A percentile compares a stretch with the other conserved stretches of the same genome.
Conservation (phyloP, 2,797 vertebrate genomes). For the Moxostoma hubbsi region DNA sequence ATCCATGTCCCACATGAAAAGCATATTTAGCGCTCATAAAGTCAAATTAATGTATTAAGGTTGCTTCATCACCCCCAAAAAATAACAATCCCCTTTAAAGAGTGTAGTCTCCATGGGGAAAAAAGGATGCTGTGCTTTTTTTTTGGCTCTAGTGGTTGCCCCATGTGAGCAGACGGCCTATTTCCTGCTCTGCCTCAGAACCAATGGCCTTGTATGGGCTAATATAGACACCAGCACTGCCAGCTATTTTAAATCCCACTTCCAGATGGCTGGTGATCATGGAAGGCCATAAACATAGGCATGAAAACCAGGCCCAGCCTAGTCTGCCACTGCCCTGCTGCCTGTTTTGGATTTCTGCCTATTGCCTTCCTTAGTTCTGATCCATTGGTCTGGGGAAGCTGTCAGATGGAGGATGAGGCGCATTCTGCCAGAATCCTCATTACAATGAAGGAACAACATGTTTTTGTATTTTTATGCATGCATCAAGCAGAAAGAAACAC, state of each 20-base stretch:
- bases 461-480: slow-evolving; percentile 33
- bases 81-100: background rate
- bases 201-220: slow-evolving; percentile 47
- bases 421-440: slow-evolving; percentile 51
- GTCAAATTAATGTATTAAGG: no score
- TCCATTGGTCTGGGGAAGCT: slow-evolving; percentile 46
- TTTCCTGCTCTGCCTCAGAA: slow-evolving; percentile 42
- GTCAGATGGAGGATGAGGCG: slow-evolving; percentile 53
- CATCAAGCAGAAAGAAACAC: slow-evolving; percentile 8
- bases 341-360: slow-evolving; percentile 58
- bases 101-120: slow-evolving; percentile 34
- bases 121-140: slow-evolving; percentile 35
- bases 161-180: slow-evolving; percentile 35
- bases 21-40: no score
- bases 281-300: slow-evolving; percentile 59
- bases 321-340: slow-evolving; percentile 54
- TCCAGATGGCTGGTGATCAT: slow-evolving; percentile 59
- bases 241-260: slow-evolving; percentile 67
- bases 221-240: slow-evolving; percentile 54
- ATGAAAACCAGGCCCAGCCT: slow-evolving; percentile 48
- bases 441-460: slow-evolving; percentile 36
- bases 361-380: slow-evolving; percentile 47
- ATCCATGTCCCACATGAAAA: no score
- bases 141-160: slow-evolving; percentile 16
- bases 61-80: no score